These are phyloP conservation scores for Charaxes varanes DNA, from an alignment of 1,140 invertebrate genomes.

Conservation along the genomic window DNA sequence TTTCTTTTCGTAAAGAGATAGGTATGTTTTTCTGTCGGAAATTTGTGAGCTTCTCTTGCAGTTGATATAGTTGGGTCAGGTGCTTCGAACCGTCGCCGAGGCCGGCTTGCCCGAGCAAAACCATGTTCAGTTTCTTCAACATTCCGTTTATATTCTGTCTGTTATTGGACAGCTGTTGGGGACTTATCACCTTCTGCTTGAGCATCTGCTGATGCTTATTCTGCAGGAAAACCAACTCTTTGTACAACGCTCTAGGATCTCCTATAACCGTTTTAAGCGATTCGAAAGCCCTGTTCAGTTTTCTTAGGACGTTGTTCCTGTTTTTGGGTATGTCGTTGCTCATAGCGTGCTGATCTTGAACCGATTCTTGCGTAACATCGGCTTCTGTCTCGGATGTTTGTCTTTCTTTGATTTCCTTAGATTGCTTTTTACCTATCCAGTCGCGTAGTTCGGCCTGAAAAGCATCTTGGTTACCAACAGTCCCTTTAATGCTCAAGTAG, in stretches of 20 bases:
- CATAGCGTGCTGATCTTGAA: conserved; percentile 34
- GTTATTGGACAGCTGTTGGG: conserved; percentile 64
- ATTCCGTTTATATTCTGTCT: conserved; percentile 53
- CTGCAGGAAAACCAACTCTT: conserved; percentile 48
- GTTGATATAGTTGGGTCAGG: conserved; percentile 53
- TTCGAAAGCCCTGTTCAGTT: conserved; percentile 45
- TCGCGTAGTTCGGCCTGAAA: conserved; percentile 62
- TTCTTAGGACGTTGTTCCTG: conserved; percentile 38
- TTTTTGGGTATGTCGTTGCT: conserved; percentile 51
- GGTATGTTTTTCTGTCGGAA: conserved; percentile 57
- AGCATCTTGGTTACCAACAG: conserved; percentile 63
- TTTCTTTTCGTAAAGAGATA: conserved; percentile 53
- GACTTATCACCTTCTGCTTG: conserved; percentile 58
- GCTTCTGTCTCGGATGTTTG: conserved; percentile 28
- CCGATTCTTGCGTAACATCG: conserved; percentile 22
- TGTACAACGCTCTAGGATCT: conserved; percentile 50
- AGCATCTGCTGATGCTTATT: conserved; percentile 61
- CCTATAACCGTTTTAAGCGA: conserved; percentile 51
- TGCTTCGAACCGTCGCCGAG: conserved; percentile 67
- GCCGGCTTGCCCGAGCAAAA: conserved; percentile 73
- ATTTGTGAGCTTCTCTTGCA: conserved; percentile 58
- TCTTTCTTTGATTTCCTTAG: conserved; percentile 21
- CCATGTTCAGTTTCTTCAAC: conserved; percentile 70
- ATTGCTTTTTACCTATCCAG: conserved; percentile 39
- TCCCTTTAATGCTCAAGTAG: conserved; percentile 68